phyloP scores from a whole-genome alignment of 2,797 vertebrate genomes.

The Megaceryle alcyon region DNA sequence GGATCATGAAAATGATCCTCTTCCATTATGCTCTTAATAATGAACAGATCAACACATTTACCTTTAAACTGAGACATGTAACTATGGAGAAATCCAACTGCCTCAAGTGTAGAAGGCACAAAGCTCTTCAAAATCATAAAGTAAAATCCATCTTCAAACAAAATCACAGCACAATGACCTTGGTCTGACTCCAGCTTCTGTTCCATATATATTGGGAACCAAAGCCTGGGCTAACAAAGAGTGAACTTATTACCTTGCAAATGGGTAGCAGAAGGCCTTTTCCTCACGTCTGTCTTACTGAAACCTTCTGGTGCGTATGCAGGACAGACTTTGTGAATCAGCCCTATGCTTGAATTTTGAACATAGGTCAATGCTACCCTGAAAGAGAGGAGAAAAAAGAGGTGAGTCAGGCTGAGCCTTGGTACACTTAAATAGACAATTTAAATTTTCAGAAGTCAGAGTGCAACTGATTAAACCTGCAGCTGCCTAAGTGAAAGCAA shows the following conservation, averaged over 20 bases:
- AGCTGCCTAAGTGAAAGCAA: constrained; percentile 43
- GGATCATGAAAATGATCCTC: constrained; percentile 20
- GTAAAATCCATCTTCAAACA: constrained; percentile 57
- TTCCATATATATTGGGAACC: constrained; percentile 17
- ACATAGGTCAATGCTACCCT: background rate
- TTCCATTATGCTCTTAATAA: constrained; percentile 28
- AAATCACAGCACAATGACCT: constrained; percentile 36
- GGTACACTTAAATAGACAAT: background rate
- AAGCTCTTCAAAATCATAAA: constrained; percentile 32
- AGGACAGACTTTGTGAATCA: background rate
- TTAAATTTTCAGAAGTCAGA: background rate
- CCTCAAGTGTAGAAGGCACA: constrained; percentile 20
- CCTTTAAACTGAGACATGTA: constrained; percentile 31
- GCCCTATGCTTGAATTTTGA: background rate
- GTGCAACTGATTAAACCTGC: background rate
- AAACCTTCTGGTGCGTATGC: rapidly evolving
- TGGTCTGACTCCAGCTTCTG: constrained; percentile 28
- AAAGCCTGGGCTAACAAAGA: constrained; percentile 50
- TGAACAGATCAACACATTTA: constrained; percentile 45
- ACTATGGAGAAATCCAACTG: constrained; percentile 51
- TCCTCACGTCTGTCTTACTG: background rate
- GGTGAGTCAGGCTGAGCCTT: background rate
- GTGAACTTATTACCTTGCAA: background rate
- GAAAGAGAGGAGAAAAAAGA: background rate
- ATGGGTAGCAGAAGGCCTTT: background rate